phyloP scores from a whole-genome alignment of 1,140 invertebrate species.

The Lerema accius region DNA sequence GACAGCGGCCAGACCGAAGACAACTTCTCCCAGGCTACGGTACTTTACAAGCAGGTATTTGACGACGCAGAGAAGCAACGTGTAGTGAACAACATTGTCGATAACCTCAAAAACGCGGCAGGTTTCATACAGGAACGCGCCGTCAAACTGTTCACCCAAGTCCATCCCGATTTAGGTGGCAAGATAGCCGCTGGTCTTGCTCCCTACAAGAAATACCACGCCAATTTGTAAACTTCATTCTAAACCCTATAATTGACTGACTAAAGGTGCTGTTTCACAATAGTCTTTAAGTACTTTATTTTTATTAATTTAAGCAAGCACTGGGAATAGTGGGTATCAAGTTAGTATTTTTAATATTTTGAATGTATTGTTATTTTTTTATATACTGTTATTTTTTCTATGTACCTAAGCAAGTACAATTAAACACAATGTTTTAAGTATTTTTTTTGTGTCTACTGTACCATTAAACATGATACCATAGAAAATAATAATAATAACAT shows the following conservation, averaged over 20 bases:
- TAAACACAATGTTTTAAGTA: background rate
- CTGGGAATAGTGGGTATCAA: conserved; percentile 15
- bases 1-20: conserved; percentile 93
- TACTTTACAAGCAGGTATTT: conserved; percentile 93
- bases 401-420: conserved; percentile 2
- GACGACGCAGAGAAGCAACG: conserved; percentile 88
- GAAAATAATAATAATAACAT: too few relatives aligned
- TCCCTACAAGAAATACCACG: conserved; percentile 81
- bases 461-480: too few relatives aligned
- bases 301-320: conserved; percentile 24
- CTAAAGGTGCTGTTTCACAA: conserved; percentile 46
- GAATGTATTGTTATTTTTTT: conserved; percentile 14
- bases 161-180: conserved; percentile 87
- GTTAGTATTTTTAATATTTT: conserved; percentile 12
- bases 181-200: conserved; percentile 86
- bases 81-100: conserved; percentile 92
- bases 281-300: conserved; percentile 15
- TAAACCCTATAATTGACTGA: conserved; percentile 17
- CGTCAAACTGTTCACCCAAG: conserved; percentile 89
- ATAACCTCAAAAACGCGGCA: conserved; percentile 89
- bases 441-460: too few relatives aligned
- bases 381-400: conserved; percentile 16
- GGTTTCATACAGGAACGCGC: conserved; percentile 94
- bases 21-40: conserved; percentile 92
- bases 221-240: conserved; percentile 80